phyloP scores from a whole-genome alignment of 1,140 invertebrate species.

The Anoplolepis gracilipes region DNA sequence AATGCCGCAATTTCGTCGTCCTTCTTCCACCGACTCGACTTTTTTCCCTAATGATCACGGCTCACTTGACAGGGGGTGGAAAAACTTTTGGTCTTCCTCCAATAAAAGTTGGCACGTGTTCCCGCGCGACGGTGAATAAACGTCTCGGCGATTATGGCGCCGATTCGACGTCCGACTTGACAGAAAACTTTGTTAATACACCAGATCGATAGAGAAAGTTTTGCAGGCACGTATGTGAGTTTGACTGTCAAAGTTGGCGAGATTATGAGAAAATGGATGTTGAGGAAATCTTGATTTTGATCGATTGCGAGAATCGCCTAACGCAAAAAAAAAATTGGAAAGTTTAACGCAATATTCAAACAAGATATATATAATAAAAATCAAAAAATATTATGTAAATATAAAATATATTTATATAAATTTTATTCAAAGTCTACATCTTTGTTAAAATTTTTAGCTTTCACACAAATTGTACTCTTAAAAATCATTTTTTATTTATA shows the following conservation, averaged over 20 bases:
- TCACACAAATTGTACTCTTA: background rate
- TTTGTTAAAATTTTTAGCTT: background rate
- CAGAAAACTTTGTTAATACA: conserved; percentile 75
- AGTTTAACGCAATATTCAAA: background rate
- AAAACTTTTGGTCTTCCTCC: conserved; percentile 83
- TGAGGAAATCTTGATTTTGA: conserved; percentile 20
- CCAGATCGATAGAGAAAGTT: conserved; percentile 69
- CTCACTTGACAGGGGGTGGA: conserved; percentile 54
- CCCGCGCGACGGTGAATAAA: conserved; percentile 80
- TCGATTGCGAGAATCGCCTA: background rate
- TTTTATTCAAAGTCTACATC: background rate
- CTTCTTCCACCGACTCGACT: conserved; percentile 67
- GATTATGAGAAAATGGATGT: conserved; percentile 32
- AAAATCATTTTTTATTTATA: background rate
- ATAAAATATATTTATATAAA: background rate
- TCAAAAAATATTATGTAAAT: too few relatives aligned
- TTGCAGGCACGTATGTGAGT: background rate
- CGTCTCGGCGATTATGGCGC: conserved; percentile 80
- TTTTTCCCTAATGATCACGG: conserved; percentile 79
- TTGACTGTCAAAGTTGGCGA: conserved; percentile 24
- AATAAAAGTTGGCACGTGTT: conserved; percentile 83
- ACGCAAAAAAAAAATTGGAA: background rate
- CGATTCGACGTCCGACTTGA: conserved; percentile 63
- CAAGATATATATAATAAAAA: background rate
- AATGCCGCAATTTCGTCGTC: conserved; percentile 82